Evolutionary conservation across 2,113 vertebrate genomes (phyloP), one percentile per base, ranked within the genome.

Genomic region (Zosterops borbonicus): DNA sequence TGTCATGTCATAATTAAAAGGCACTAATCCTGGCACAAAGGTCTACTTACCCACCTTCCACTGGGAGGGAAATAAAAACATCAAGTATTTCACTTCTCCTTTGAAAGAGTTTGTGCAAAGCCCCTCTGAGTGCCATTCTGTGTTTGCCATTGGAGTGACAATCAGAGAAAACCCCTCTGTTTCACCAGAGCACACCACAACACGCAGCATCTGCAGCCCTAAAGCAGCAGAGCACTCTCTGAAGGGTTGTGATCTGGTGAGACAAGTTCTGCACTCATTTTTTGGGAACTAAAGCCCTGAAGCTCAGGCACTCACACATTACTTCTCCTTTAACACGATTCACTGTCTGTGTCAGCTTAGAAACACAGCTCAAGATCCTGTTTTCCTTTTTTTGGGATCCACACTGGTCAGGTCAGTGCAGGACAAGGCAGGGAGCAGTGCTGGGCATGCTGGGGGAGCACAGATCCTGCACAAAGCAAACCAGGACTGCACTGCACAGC

Each of bases 1-100:
- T 94, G 79, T 75, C 69, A 86, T 29, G 90, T 94, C 76, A 5
- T 90, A 80, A 90, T 90, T 86, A 77, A 92, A 97, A 97, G 96
- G 96, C 96, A 96, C 96, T 95, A 90, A 94, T 95, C 95, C 91
- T 92, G 95, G 89, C 94, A 97, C 88, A 92, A 86, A 93, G 75
- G 68, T 94, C 92, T 97, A 89, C 95, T 95, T 95, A 96, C 89
- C 83, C 92, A 67, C 95, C 89, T 93, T 88, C 91, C 64, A 74
- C 73, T 9, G 60, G 42, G 64, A 93, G 5, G 35, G 89, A 74
- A 86, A 89, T 24, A 67, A 81, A 76, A 52, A 21, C 74, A 91
- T 9, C 80, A 39, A 79, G 7, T 77, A 75, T 62, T 85, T 93
- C 19, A 60, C 37, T 59, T 77, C 47, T 78, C 68, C 71, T 81